A percentile compares a stretch with the other conserved stretches of the same genome.
These are phyloP conservation scores for Thysanoteuthis rhombus DNA, from an alignment of 2,888 invertebrate genomes.

Conservation along the genomic window DNA sequence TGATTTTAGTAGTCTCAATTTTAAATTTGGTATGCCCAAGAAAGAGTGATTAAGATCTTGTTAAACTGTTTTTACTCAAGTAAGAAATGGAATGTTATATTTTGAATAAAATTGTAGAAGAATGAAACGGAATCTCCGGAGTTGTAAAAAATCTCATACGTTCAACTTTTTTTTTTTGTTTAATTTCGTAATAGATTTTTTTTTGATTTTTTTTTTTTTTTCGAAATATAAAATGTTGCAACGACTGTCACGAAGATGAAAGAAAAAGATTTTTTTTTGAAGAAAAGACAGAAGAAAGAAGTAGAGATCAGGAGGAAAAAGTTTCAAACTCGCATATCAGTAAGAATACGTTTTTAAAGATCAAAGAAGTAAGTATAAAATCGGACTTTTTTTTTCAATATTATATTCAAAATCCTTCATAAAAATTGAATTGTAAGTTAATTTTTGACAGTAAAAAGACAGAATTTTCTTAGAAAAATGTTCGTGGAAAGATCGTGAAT, in stretches of 20 bases:
- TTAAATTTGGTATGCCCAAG: neutral
- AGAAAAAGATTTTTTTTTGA: no score
- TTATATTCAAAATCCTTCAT: neutral
- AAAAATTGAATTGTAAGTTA: neutral
- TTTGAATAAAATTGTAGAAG: no score
- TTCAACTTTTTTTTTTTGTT: no score
- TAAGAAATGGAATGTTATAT: no score
- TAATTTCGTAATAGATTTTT: neutral
- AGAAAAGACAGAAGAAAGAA: neutral
- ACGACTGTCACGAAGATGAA: neutral
- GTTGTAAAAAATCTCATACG: no score
- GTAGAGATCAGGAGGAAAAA: neutral
- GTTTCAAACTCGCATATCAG: neutral
- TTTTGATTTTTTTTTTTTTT: neutral
- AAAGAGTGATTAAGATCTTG: no score
- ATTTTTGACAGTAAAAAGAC: neutral
- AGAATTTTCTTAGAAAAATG: neutral
- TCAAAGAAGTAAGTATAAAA: neutral
- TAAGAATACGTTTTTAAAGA: neutral
- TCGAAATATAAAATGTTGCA: neutral
- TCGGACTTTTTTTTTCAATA: neutral
- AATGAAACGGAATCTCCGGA: no score
- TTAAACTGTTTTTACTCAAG: no score
- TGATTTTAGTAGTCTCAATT: neutral
- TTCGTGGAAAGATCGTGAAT: neutral